Percentiles rank a stretch among this genome's conserved stretches.
phyloP scores from a whole-genome alignment of 2,797 vertebrate species.

The Xenopus petersii region DNA sequence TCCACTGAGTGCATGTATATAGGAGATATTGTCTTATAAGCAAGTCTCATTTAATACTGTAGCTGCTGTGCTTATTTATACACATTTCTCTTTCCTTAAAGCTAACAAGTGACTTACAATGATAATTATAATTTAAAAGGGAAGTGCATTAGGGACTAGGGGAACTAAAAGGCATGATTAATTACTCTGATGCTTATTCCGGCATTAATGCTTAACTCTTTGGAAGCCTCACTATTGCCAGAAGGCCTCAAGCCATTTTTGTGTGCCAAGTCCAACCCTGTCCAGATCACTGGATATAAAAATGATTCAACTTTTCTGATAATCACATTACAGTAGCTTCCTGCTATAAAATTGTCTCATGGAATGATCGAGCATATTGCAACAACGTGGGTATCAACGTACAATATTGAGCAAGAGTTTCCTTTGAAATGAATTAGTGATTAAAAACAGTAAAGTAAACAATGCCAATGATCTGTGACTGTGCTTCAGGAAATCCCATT shows the following conservation, averaged over 20 bases:
- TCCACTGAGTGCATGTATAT: too few species aligned
- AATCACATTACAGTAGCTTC: slow-evolving; percentile 40
- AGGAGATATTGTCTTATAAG: too few species aligned
- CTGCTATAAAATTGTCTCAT: slow-evolving; percentile 14
- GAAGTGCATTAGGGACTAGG: too few species aligned
- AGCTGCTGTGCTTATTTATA: too few species aligned
- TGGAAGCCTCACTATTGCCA: too few species aligned
- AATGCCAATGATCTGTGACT: slow-evolving; percentile 53
- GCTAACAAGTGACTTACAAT: too few species aligned
- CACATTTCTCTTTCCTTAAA: slow-evolving; percentile 56
- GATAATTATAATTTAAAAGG: too few species aligned
- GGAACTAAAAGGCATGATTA: slow-evolving; percentile 62
- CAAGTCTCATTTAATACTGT: too few species aligned
- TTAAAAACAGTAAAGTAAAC: slow-evolving; percentile 54
- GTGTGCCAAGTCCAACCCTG: too few species aligned
- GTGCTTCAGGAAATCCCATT: slow-evolving; percentile 69
- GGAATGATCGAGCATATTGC: slow-evolving; percentile 39
- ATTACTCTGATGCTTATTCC: slow-evolving; percentile 50
- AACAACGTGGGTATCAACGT: slow-evolving; percentile 28
- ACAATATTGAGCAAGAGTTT: slow-evolving; percentile 38
- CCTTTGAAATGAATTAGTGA: slow-evolving; percentile 12
- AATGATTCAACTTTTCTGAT: slow-evolving; percentile 60
- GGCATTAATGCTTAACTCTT: too few species aligned
- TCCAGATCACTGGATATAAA: slow-evolving; percentile 60
- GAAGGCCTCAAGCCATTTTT: too few species aligned